Conservation (phyloP, 1,140 invertebrate species). For the Eriosoma lanigerum region DNA sequence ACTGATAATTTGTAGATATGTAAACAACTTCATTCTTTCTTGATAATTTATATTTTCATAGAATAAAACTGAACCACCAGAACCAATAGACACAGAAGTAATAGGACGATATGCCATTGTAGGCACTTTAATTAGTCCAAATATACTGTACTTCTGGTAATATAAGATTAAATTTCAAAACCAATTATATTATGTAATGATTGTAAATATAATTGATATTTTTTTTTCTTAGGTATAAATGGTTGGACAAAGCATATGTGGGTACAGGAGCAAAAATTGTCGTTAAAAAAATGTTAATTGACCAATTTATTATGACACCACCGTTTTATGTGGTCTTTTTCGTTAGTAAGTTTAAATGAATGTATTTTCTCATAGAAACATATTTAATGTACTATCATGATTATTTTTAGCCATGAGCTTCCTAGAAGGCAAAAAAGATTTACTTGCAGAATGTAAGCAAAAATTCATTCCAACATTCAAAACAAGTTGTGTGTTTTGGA, state of each 20-base stretch:
- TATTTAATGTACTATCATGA: background rate
- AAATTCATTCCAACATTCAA: slow-evolving; percentile 57
- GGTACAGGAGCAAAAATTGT: slow-evolving; percentile 68
- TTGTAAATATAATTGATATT: background rate
- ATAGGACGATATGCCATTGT: slow-evolving; percentile 65
- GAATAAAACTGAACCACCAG: slow-evolving; percentile 57
- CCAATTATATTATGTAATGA: background rate
- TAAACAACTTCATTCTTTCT: background rate
- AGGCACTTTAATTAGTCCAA: slow-evolving; percentile 65
- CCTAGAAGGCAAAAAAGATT: slow-evolving; percentile 56
- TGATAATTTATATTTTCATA: slow-evolving; percentile 55
- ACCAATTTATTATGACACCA: slow-evolving; percentile 77
- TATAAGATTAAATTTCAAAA: slow-evolving; percentile 36
- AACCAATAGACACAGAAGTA: slow-evolving; percentile 62
- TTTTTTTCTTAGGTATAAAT: slow-evolving; percentile 69
- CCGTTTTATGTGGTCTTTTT: slow-evolving; percentile 70
- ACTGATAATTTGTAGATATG: background rate
- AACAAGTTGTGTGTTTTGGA: slow-evolving; percentile 61
- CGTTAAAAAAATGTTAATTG: slow-evolving; percentile 70
- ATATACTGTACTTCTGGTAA: slow-evolving; percentile 67
- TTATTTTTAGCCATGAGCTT: slow-evolving; percentile 55
- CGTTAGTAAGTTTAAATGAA: background rate
- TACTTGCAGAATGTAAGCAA: slow-evolving; percentile 55
- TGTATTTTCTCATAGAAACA: background rate
- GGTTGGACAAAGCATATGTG: slow-evolving; percentile 69